Evolutionary conservation across 2,113 vertebrate genomes (phyloP), one percentile per base, ranked within the genome.

Genomic region (Hucho hucho): DNA sequence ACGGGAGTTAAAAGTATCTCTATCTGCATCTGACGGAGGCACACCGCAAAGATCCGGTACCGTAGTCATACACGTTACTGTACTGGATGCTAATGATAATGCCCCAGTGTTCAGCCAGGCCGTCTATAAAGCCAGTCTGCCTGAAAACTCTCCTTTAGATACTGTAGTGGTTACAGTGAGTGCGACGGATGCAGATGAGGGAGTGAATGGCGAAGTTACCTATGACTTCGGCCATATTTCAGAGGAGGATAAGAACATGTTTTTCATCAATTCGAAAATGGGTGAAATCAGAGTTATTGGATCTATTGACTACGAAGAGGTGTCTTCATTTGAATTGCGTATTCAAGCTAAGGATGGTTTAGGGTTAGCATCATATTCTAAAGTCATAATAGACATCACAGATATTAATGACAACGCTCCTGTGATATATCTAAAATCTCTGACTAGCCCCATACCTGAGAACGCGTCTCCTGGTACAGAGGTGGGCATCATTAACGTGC

Each of bases 401-500:
- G 32, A 37, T 37, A 9, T 37, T 7, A 37, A 37, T 37, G 32
- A 37, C 32, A 37, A 37, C 32, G 6, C 29, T 5, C 29, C 29
- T 32, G 29, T 32, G 29, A 32, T 32, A 0, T 32, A 32, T 32
- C 29, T 32, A 6, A 1, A 59, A 20, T 59, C 56, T 59, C 56
- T 59, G 20, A 59, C 56, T 6, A 59, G 5, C 18, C 18, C 56
- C 43, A 80, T 83, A 7, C 75, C 43, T 13, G 81, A 76, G 4
- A 66, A 69, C n/a, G 77, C 84, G 56, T 76, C 73, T 64, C 74
- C 76, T 73, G 79, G 76, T 81, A 72, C 79, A 77, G 79, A 81
- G 9, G 75, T 81, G 29, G 29, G 29, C 29, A 32, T 32, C 29
- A 32, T 32, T 32, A 32, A 32, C 29, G 95, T 93, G 66, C 75